Base-by-base conservation (phyloP, 2,888 invertebrate genomes). In the Torymus auratus region DNA sequence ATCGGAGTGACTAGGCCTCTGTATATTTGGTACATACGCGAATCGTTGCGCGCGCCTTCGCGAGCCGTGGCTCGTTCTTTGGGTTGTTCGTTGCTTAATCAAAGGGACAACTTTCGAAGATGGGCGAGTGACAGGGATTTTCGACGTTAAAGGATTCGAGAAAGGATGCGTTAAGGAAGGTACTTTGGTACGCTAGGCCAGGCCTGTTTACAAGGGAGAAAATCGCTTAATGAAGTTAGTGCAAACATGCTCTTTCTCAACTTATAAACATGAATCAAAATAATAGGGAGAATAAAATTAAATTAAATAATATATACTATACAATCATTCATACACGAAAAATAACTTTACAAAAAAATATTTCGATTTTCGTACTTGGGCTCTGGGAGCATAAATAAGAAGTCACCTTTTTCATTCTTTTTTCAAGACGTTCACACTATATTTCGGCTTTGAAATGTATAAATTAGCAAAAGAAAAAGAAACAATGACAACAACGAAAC, bases 171-270 rank as follows among this genome's bases (percentile, higher is more conserved):
- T 52, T 4, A 80, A 68, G 78, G 15, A 83, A 85, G 88, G 88
- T 89, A 87, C 88, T 90, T 90, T 89, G 89, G 89, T 90, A 91
- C 91, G 91, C 91, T 91, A 90, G 89, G 88, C 91, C 90, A 87
- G 90, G 89, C 91, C 89, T 88, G 85, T 88, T 81, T 83, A 70
- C 65, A 85, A 82, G 83, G 84, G 80, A 84, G 76, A 84, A 81
- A 81, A 83, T 81, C 80, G 76, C 84, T 83, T 82, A 55, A 72
- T 84, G 82, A 83, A 86, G 86, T 89, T 86, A 89, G 88, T 87
- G 84, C 86, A 86, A 85, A 85, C 89, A 89, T 89, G 89, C 89
- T 78, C 71, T 75, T 20, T 71, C 78, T 82, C 84, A 82, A 84
- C 65, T 80, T 76, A 81, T 75, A 78, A 70, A 74, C 60, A 76